Base-by-base conservation (phyloP, 1,140 invertebrate species). In the Eurytemora carolleeae region DNA sequence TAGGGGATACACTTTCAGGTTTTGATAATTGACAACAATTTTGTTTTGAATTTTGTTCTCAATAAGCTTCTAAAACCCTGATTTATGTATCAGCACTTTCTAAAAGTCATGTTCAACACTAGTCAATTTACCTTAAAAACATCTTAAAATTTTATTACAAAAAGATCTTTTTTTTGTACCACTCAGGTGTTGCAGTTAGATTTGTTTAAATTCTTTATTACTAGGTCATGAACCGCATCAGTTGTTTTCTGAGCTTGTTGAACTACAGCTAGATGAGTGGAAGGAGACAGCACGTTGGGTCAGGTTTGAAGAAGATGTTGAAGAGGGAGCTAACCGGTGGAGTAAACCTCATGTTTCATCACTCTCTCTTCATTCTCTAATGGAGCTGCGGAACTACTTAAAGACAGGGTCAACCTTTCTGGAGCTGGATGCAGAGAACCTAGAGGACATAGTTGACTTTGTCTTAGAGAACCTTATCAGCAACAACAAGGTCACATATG, bases 201-300 rank as follows among this genome's bases (percentile, higher is more conserved):
- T n/a, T n/a, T n/a, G n/a, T n/a, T n/a, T n/a, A n/a, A n/a, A n/a
- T n/a, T n/a, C n/a, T n/a, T n/a, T n/a, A n/a, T n/a, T n/a, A n/a
- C n/a, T n/a, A 44, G 31, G 31, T 44, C 60, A 58, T 57, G 55
- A 65, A 26, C 65, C 83, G 20, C 86, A 87, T 75, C 86, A 86
- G 1, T 74, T 91, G 15, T 97, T 97, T 76, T 93, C 88, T 61
- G 91, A 97, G 76, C 91, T 96, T 87, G 89, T 87, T 68, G 90
- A 93, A 70, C 78, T 96, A 63, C 80, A 86, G 58, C 80, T 79
- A 24, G 71, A 70, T 66, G 85, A 92, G 76, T 95, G 91, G 91
- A 92, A 91, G 71, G 91, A 95, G 76, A 94, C 90, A n/a, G 91
- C 90, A 19, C 80, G 92, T 67, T 93, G 89, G 89, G 87, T 94